phyloP scores from a whole-genome alignment of 2,797 vertebrate species.

The Bucorvus abyssinicus region DNA sequence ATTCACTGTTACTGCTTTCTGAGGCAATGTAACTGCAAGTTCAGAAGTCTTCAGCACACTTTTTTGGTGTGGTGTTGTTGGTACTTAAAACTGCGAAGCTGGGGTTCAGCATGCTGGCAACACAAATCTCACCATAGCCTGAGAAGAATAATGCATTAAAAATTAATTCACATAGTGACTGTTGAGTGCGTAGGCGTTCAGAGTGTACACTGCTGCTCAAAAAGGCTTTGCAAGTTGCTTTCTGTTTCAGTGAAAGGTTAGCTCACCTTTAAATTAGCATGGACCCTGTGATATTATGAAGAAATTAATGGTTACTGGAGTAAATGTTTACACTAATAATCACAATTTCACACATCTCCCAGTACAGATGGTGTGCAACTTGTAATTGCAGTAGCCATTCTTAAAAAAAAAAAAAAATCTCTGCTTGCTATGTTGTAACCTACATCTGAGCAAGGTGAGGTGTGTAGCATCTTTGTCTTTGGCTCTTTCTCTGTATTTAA shows the following conservation, averaged over 20 bases:
- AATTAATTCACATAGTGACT: background rate
- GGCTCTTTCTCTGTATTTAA: background rate
- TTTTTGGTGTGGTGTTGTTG: background rate
- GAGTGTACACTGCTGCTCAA: background rate
- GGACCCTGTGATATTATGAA: background rate
- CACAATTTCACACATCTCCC: background rate
- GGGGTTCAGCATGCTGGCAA: background rate
- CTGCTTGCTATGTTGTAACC: background rate
- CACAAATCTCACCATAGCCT: background rate
- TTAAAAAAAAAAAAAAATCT: background rate
- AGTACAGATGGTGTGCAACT: background rate
- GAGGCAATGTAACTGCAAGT: background rate
- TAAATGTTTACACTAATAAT: background rate
- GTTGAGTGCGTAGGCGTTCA: accelerated
- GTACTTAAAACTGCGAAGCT: background rate
- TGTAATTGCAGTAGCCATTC: background rate
- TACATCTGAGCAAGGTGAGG: background rate
- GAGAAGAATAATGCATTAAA: background rate
- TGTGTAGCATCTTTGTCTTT: background rate
- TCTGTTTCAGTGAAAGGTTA: background rate
- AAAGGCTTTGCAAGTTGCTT: background rate
- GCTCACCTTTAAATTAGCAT: background rate
- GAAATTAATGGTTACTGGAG: background rate
- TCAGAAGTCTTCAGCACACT: accelerated
- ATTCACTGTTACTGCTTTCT: background rate